Conservation (phyloP, 2,888 invertebrate genomes). For the Fissipunctia ypsillon region DNA sequence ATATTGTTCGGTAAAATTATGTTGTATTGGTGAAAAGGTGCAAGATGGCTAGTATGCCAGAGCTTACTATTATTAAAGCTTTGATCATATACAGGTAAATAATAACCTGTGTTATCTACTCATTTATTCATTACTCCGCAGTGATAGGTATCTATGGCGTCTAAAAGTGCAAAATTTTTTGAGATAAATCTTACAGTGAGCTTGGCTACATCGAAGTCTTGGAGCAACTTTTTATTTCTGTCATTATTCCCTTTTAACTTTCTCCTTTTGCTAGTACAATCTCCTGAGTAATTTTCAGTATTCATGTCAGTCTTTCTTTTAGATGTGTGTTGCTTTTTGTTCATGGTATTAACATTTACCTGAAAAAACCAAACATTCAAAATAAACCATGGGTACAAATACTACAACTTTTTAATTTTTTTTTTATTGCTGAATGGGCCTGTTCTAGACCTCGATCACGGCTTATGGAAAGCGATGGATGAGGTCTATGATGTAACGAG, state of each 20-base stretch:
- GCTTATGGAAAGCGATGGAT: too few species aligned
- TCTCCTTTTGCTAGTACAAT: constrained; percentile 12
- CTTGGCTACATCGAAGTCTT: constrained; percentile 18
- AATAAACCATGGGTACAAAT: background rate
- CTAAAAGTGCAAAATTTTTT: background rate
- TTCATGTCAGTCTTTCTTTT: constrained; percentile 9
- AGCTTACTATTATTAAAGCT: background rate
- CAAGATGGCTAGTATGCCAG: background rate
- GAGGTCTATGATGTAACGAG: too few species aligned
- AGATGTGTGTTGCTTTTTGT: constrained; percentile 5
- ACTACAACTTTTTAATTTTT: background rate
- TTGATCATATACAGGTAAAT: background rate
- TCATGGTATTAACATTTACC: constrained; percentile 8
- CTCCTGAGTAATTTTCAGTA: background rate
- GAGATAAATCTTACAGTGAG: constrained; percentile 14
- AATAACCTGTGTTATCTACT: background rate
- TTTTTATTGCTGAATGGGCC: too few species aligned
- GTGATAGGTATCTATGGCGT: background rate
- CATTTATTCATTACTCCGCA: background rate
- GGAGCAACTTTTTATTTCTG: background rate
- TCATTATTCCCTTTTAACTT: constrained; percentile 1
- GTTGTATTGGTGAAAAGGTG: background rate
- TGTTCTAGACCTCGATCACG: too few species aligned
- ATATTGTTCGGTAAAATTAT: background rate
- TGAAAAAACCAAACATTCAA: constrained; percentile 15